These are phyloP conservation scores for Pseudorhiza aurosa DNA, from an alignment of 30 jellyfish, hydroid and myxozoan genomes.

Conservation along the genomic window DNA sequence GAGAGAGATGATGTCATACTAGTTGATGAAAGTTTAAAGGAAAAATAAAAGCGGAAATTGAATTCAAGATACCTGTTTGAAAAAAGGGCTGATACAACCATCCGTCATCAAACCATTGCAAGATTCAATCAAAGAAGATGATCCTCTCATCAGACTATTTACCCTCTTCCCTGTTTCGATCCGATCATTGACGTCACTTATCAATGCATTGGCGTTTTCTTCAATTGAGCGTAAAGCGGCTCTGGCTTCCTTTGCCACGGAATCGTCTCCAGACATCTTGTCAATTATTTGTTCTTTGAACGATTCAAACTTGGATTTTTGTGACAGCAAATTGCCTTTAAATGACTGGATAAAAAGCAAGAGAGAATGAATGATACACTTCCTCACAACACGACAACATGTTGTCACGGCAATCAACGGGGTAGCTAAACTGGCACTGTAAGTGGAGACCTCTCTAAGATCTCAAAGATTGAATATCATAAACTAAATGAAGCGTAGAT, in stretches of 20 bases:
- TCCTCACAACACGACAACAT: background rate
- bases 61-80: constrained; percentile 41
- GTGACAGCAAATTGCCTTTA: background rate
- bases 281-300: background rate
- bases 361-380: background rate
- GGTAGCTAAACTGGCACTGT: background rate
- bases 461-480: too few relatives aligned
- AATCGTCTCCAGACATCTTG: background rate
- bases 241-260: background rate
- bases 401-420: background rate
- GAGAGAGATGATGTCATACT: too few relatives aligned
- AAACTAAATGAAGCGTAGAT: too few relatives aligned
- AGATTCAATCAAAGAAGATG: constrained; percentile 17
- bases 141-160: constrained; percentile 23
- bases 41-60: background rate
- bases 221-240: background rate
- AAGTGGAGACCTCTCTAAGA: too few relatives aligned
- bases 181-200: background rate
- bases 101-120: constrained; percentile 24
- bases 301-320: constrained; percentile 4
- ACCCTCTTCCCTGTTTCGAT: constrained; percentile 18
- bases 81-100: constrained; percentile 11
- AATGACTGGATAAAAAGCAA: background rate
- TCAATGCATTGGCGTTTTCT: background rate
- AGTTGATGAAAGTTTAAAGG: background rate